Percentiles rank a stretch among this genome's conserved stretches.
phyloP scores from a whole-genome alignment of 2,888 invertebrate species.

The Brachypalpus laphriformis region DNA sequence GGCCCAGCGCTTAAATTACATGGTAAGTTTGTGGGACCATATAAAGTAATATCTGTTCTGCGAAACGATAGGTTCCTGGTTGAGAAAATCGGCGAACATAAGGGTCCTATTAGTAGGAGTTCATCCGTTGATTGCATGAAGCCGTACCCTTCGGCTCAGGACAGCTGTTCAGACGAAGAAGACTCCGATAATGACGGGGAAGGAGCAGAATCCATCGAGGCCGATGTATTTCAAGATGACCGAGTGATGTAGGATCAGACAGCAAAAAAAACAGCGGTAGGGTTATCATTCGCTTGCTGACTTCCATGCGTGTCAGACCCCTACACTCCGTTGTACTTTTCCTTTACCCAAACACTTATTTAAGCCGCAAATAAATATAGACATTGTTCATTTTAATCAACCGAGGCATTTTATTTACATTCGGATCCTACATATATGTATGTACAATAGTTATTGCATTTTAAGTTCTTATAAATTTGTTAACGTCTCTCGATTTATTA shows the following conservation, averaged over 20 bases:
- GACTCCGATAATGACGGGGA: background rate
- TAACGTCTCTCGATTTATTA: too few relatives aligned
- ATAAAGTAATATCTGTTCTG: slow-evolving; percentile 8
- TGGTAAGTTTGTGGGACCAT: slow-evolving; percentile 46
- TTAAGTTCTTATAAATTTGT: too few relatives aligned
- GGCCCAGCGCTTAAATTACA: slow-evolving; percentile 28
- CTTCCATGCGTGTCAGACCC: too few relatives aligned
- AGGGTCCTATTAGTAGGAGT: slow-evolving; percentile 35
- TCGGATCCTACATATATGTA: too few relatives aligned
- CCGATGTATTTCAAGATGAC: slow-evolving; percentile 12
- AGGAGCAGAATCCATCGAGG: slow-evolving; percentile 16
- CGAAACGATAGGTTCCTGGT: slow-evolving; percentile 33
- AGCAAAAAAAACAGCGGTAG: too few relatives aligned
- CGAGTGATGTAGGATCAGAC: slow-evolving; percentile 9
- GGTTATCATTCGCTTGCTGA: too few relatives aligned
- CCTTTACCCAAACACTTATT: too few relatives aligned
- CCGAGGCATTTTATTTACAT: too few relatives aligned
- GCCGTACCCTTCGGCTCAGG: slow-evolving; percentile 4
- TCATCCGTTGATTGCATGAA: slow-evolving; percentile 42
- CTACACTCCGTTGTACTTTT: too few relatives aligned
- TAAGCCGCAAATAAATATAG: too few relatives aligned
- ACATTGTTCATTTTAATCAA: too few relatives aligned
- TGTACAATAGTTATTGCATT: too few relatives aligned
- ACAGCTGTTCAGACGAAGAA: slow-evolving; percentile 20
- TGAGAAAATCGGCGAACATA: slow-evolving; percentile 28